phyloP scores from a whole-genome alignment of 2,888 invertebrate species.

The Sarcophaga rosellei region DNA sequence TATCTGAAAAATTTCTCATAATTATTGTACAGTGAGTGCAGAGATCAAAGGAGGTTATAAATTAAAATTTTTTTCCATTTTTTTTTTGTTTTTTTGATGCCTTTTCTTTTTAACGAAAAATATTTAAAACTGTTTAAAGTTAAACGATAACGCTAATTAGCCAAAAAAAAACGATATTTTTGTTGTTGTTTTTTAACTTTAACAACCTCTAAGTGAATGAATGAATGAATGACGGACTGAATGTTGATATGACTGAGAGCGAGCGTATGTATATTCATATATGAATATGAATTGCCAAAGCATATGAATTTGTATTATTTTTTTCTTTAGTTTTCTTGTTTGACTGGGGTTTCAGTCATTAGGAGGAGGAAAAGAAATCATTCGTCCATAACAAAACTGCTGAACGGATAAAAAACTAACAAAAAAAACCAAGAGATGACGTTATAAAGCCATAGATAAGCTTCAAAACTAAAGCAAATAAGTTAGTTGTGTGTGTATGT shows the following conservation, averaged over 20 bases:
- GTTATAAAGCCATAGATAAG: slow-evolving; percentile 66
- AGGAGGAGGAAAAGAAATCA: slow-evolving; percentile 63
- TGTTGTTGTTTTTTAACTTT: neutral
- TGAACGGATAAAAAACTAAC: slow-evolving; percentile 12
- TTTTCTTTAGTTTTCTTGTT: neutral
- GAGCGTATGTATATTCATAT: neutral
- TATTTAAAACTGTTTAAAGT: slow-evolving; percentile 55
- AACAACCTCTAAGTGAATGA: slow-evolving; percentile 5
- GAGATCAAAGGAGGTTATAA: slow-evolving; percentile 14
- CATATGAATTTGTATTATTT: neutral
- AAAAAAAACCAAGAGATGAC: slow-evolving; percentile 53
- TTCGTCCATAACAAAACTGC: slow-evolving; percentile 63
- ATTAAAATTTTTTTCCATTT: neutral
- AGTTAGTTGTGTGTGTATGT: neutral
- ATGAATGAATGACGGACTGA: neutral
- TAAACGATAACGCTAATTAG: slow-evolving; percentile 70
- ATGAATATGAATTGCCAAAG: neutral
- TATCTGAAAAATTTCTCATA: slow-evolving; percentile 2
- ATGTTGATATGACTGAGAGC: neutral
- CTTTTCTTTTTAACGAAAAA: slow-evolving; percentile 26
- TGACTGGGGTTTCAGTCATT: slow-evolving; percentile 45
- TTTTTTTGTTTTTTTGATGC: no score
- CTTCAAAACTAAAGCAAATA: slow-evolving; percentile 29
- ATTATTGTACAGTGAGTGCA: slow-evolving; percentile 21
- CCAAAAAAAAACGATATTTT: slow-evolving; percentile 47